Conservation (phyloP, 2,113 vertebrate genomes). For the Rhea pennata region DNA sequence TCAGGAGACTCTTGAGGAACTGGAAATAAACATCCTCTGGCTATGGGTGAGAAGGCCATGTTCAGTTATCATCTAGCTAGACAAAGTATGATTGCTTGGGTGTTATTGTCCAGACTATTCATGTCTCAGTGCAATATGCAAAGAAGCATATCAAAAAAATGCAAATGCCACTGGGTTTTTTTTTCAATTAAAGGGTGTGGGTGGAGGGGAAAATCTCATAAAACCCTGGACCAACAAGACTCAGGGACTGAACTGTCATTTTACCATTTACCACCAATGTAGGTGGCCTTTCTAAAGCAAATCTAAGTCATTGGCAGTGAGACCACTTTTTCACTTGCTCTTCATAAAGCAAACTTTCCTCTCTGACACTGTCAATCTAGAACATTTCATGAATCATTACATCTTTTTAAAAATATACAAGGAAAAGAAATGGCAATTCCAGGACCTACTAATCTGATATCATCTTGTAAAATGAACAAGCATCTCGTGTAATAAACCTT, state of each 20-base stretch:
- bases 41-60: not conserved
- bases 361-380: not conserved
- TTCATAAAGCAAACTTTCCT: not conserved
- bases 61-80: not conserved
- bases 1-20: not conserved
- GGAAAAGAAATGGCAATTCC: not conserved
- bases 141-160: not conserved
- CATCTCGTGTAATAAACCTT: not conserved
- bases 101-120: not conserved
- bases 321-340: not conserved
- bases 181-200: not conserved
- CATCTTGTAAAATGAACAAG: not conserved
- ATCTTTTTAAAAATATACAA: not conserved
- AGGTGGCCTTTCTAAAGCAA: not conserved
- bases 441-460: not conserved
- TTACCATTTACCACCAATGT: not conserved
- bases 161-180: not conserved
- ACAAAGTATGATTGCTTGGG: not conserved
- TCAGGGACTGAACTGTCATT: not conserved
- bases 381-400: not conserved
- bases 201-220: not conserved
- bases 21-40: not conserved
- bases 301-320: not conserved
- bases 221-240: not conserved
- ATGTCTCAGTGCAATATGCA: not conserved